These are phyloP conservation scores for Lampris incognitus DNA, from an alignment of 2,113 vertebrate genomes.

Conservation along the genomic window DNA sequence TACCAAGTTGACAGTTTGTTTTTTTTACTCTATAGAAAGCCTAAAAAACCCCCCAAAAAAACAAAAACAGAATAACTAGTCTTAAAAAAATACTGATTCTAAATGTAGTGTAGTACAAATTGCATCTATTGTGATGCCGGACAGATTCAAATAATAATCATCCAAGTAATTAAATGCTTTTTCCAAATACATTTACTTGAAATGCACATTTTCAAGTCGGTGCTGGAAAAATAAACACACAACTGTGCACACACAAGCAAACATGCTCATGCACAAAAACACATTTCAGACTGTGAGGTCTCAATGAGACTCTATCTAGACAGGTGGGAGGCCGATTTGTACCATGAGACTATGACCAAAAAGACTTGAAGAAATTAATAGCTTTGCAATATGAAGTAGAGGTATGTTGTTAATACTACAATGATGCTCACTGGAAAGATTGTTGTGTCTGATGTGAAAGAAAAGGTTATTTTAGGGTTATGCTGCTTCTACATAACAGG, in stretches of 20 bases:
- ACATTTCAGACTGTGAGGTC: neutral
- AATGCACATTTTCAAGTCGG: too few species aligned
- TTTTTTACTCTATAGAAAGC: too few species aligned
- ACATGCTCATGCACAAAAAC: neutral
- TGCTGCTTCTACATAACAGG: neutral
- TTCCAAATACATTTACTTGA: too few species aligned
- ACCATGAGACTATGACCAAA: slow-evolving; percentile 7
- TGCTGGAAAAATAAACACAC: slow-evolving; percentile 25
- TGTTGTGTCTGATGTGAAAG: neutral
- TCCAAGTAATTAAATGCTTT: too few species aligned
- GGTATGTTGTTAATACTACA: neutral
- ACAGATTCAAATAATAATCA: too few species aligned
- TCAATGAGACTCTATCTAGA: neutral
- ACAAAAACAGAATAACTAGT: too few species aligned
- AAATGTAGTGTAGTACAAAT: too few species aligned
- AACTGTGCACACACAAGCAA: neutral
- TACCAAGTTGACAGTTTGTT: too few species aligned
- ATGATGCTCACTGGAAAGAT: neutral
- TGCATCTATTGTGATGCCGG: too few species aligned
- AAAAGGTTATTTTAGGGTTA: neutral
- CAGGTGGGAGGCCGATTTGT: slow-evolving; percentile 8
- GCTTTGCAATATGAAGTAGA: neutral
- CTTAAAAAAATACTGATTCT: too few species aligned
- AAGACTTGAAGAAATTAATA: neutral
- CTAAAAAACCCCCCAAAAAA: too few species aligned